Conservation (phyloP, 2,888 invertebrate species). For the Miltochrista miniata region DNA sequence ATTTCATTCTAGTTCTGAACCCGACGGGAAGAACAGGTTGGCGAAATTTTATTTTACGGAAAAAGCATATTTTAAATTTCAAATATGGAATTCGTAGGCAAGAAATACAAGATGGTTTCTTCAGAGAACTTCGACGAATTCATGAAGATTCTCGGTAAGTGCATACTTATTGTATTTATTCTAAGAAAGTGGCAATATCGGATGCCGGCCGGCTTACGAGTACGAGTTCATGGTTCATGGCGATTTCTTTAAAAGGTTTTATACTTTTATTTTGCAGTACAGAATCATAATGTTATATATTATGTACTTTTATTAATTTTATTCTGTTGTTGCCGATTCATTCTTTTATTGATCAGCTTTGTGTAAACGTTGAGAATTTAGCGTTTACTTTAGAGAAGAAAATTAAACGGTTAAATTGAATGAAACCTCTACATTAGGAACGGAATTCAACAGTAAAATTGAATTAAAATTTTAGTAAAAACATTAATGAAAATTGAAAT, state of each 20-base stretch:
- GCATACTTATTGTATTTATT: slow-evolving; percentile 32
- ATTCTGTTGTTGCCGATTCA: no score
- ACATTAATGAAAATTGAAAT: no score
- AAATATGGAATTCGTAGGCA: slow-evolving; percentile 84
- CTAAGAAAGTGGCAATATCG: slow-evolving; percentile 35
- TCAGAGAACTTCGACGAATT: slow-evolving; percentile 95
- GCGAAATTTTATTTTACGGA: slow-evolving; percentile 39
- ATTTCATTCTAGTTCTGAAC: slow-evolving; percentile 57
- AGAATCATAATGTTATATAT: no score
- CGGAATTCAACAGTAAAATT: no score
- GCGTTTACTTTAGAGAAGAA: no score
- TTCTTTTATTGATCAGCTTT: no score
- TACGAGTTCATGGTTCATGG: neutral
- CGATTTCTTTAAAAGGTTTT: neutral
- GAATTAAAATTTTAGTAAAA: no score
- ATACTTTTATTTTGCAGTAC: neutral
- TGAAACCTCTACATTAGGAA: no score
- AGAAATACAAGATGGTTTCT: slow-evolving; percentile 90
- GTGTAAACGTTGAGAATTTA: no score
- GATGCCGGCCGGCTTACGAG: slow-evolving; percentile 60
- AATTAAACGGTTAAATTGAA: no score
- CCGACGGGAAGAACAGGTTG: slow-evolving; percentile 48
- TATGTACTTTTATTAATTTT: no score
- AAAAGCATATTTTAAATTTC: slow-evolving; percentile 35
- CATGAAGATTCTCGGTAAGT: slow-evolving; percentile 94